phyloP scores from a whole-genome alignment of 2,888 invertebrate species.

The Lithophane ornitopus region DNA sequence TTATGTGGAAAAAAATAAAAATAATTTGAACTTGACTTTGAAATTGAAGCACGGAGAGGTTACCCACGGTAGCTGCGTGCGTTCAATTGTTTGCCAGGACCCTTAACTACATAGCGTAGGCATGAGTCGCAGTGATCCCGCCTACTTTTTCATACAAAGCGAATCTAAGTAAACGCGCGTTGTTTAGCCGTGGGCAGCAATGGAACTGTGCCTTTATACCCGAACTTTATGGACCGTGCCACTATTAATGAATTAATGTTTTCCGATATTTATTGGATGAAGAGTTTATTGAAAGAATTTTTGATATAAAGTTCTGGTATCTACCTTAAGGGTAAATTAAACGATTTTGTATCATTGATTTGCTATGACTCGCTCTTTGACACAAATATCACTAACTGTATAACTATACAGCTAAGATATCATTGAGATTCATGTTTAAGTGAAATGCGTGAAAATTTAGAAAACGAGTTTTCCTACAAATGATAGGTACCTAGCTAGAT shows the following conservation, averaged over 20 bases:
- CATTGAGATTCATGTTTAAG: background rate
- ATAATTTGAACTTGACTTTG: background rate
- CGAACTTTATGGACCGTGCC: constrained; percentile 35
- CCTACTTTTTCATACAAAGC: background rate
- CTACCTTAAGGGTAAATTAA: background rate
- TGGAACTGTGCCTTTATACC: constrained; percentile 26
- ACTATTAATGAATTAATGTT: constrained; percentile 55
- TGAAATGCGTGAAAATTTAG: too few species aligned
- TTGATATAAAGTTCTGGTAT: background rate
- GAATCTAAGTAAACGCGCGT: background rate
- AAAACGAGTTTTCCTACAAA: too few species aligned
- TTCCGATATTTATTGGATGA: constrained; percentile 43
- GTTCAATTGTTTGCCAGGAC: background rate
- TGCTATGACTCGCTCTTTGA: background rate
- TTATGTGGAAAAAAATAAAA: background rate
- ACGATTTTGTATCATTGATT: background rate
- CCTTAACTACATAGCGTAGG: too few species aligned
- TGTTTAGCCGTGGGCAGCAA: constrained; percentile 1
- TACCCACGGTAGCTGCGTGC: background rate
- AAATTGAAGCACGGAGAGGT: background rate
- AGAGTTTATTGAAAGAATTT: constrained; percentile 14
- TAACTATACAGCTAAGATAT: background rate
- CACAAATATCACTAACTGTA: too few species aligned
- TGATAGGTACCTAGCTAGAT: too few species aligned
- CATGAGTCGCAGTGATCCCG: too few species aligned